These are phyloP conservation scores for Lymantria dispar DNA, from an alignment of 2,888 invertebrate species.

Conservation along the genomic window DNA sequence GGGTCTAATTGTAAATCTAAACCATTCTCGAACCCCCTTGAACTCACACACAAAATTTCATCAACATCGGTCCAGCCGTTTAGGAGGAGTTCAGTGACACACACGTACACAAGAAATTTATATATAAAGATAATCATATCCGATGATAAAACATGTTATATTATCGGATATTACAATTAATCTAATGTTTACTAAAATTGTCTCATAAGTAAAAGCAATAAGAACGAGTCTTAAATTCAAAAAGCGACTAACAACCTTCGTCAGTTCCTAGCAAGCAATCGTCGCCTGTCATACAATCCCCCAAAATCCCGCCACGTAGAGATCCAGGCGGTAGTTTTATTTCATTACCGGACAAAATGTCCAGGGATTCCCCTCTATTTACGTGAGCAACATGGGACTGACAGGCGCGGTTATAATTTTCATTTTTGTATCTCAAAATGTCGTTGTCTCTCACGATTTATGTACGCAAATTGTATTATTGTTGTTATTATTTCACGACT, in stretches of 20 bases:
- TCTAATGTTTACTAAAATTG: no score
- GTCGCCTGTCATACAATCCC: constrained; percentile 44
- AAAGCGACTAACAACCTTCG: constrained; percentile 50
- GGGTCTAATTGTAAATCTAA: no score
- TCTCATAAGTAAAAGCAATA: not conserved
- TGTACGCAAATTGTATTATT: constrained; percentile 8
- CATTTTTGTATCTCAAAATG: constrained; percentile 24
- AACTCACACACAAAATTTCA: no score
- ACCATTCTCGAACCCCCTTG: no score
- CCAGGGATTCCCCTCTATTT: constrained; percentile 38
- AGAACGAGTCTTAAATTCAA: constrained; percentile 36
- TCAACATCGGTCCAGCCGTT: no score
- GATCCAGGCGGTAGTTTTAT: constrained; percentile 46
- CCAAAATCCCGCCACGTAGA: constrained; percentile 43
- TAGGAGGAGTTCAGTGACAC: no score
- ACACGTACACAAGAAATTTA: no score
- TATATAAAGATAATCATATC: no score
- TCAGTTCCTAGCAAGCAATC: constrained; percentile 45
- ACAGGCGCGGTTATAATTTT: constrained; percentile 37
- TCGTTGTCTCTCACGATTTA: constrained; percentile 14
- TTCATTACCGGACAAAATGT: constrained; percentile 47
- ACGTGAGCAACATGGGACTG: constrained; percentile 38
- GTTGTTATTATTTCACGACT: not conserved
- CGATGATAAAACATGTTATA: no score
- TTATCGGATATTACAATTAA: no score